Conservation (phyloP, 2,113 vertebrate species). For the Leucopsar rothschildi region DNA sequence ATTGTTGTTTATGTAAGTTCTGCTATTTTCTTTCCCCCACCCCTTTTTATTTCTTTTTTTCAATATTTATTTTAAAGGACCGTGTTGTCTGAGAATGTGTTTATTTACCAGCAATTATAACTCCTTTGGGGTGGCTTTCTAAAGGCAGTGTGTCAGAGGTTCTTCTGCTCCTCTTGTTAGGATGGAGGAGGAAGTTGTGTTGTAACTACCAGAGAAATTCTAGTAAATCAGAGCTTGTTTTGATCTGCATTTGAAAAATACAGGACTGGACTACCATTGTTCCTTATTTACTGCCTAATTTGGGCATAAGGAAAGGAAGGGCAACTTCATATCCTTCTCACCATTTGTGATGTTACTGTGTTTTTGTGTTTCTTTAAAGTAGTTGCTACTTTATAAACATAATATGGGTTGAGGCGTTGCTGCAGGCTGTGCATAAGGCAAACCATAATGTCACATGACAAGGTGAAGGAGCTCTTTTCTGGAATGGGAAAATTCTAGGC, state of each 20-base stretch:
- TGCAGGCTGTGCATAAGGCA: background rate
- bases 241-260: background rate
- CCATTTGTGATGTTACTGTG: background rate
- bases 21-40: background rate
- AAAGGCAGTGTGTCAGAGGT: constrained; percentile 5
- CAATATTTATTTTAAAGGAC: background rate
- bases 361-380: background rate
- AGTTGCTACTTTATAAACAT: background rate
- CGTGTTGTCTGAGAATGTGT: background rate
- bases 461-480: background rate
- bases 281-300: background rate
- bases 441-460: background rate
- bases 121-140: background rate
- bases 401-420: accelerated
- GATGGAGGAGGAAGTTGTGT: background rate
- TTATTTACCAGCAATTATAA: background rate
- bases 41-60: accelerated
- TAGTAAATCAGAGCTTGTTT: background rate
- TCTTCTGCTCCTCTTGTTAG: background rate
- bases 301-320: background rate
- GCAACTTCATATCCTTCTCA: background rate
- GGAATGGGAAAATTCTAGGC: background rate
- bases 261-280: background rate
- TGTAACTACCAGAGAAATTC: background rate
- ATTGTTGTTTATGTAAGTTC: background rate